Conservation (phyloP, 2,113 vertebrate species). For the Salvator merianae region DNA sequence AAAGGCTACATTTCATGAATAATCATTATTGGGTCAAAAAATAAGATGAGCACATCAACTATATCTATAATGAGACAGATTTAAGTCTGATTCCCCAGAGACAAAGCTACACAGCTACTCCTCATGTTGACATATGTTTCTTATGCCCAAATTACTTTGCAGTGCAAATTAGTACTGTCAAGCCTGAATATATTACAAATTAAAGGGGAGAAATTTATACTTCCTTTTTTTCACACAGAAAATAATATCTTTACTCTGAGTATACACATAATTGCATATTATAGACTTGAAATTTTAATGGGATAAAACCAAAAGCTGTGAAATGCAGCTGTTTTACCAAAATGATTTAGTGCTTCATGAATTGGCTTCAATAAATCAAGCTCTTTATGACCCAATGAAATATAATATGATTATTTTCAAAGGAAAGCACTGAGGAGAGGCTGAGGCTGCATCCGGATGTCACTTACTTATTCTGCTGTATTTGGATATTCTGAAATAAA, state of each 20-base stretch:
- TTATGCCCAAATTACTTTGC: slow-evolving; percentile 51
- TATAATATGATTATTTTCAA: slow-evolving; percentile 30
- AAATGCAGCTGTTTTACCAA: slow-evolving; percentile 29
- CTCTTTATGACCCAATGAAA: slow-evolving; percentile 14
- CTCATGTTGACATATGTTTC: slow-evolving; percentile 40
- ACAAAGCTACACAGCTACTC: slow-evolving; percentile 25
- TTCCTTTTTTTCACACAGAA: slow-evolving; percentile 30
- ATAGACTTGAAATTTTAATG: slow-evolving; percentile 45
- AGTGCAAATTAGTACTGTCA: slow-evolving; percentile 49
- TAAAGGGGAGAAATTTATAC: slow-evolving; percentile 51
- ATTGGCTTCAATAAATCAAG: slow-evolving; percentile 28
- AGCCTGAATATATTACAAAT: slow-evolving; percentile 61
- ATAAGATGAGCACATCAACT: slow-evolving; percentile 32
- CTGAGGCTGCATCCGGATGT: too few relatives aligned
- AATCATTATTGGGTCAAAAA: slow-evolving; percentile 25
- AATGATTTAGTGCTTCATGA: background rate
- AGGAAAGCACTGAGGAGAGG: background rate
- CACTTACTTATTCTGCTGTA: too few relatives aligned
- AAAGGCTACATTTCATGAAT: background rate
- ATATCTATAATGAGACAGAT: slow-evolving; percentile 30
- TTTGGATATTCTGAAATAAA: too few relatives aligned
- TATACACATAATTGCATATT: slow-evolving; percentile 46
- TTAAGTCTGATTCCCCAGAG: slow-evolving; percentile 41
- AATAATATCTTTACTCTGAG: slow-evolving; percentile 44
- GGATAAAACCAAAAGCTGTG: slow-evolving; percentile 30